Evolutionary conservation across 2,113 vertebrate species (phyloP), one percentile per base, ranked within the genome.

Genomic region (Elgaria multicarinata): DNA sequence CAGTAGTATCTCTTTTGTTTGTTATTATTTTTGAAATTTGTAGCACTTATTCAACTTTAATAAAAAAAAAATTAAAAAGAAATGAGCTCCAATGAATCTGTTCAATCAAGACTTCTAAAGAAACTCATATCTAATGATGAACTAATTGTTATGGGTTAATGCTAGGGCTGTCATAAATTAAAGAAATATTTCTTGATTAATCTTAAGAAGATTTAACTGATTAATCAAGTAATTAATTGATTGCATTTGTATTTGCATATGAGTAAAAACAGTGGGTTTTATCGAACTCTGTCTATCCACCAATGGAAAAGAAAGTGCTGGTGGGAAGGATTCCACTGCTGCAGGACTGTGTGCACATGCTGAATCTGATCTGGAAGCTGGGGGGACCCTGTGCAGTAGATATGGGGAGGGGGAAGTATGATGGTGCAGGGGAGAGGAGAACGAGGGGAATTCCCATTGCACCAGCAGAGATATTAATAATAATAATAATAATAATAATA

Each of bases 221-320:
- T 78, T 42, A 66, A 42, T 86, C n/a, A 42, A 50, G 36, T 76
- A 75, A 86, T 86, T 62, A 76, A 86, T 86, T 76, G 53, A 75
- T 62, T 86, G 42, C 26, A 75, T 75, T 62, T 86, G 42, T 16
- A 75, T 75, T 86, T 84, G 82, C 82, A 84, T 71, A 50, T 50
- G 44, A 53, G 58, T 74, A 53, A 85, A 58, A 50, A 46, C 33
- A 85, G 3, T 50, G 13, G 67, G 9, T 84, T 84, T 31, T 33
- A 71, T 71, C 28, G 26, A 84, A 50, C 9, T 31, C 28, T 67
- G 13, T 44, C 39, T 33, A 10, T 39, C 79, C 55, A 39, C 55
- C 36, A 62, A 18, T 36, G 36, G 14, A 72, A 36, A n/a, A 16
- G 33, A n/a, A 36, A 44, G 12, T 46, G 8, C 7, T 50, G 31